phyloP scores from a whole-genome alignment of 1,140 invertebrate genomes.

The Marisa cornuarietis region DNA sequence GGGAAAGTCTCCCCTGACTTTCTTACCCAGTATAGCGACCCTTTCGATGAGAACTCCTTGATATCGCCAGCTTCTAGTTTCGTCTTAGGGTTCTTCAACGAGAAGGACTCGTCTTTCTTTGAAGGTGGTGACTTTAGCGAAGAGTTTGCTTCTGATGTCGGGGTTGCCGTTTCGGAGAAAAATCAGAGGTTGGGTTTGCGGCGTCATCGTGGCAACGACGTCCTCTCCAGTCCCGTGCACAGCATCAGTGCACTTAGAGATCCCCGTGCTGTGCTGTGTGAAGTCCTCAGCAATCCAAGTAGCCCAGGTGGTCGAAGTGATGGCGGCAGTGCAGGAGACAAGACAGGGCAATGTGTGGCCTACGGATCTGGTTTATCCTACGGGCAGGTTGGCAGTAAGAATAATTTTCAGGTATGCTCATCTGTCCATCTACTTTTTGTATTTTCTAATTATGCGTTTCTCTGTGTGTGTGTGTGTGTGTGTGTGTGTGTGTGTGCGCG shows the following conservation, averaged over 20 bases:
- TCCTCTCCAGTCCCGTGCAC: no score
- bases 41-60: conserved; percentile 9
- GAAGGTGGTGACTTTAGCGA: not conserved
- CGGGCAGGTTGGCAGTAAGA: conserved; percentile 52
- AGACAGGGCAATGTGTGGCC: conserved; percentile 26
- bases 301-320: not conserved
- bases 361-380: conserved; percentile 46
- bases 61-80: conserved; percentile 14
- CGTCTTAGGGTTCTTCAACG: conserved; percentile 1
- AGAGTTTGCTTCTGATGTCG: not conserved
- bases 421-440: not conserved
- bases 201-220: no score
- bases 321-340: conserved; percentile 2
- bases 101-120: conserved; percentile 7
- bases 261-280: no score
- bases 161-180: no score
- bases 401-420: conserved; percentile 55
- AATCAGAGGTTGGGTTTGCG: no score
- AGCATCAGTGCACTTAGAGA: no score
- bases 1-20: not conserved
- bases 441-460: not conserved
- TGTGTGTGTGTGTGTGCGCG: conserved; percentile 8
- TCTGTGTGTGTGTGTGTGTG: not conserved
- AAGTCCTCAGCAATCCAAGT: not conserved
- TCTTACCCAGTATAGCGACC: conserved; percentile 14